These are phyloP conservation scores for Apodemus sylvaticus DNA, from an alignment of 2,113 vertebrate genomes.

Conservation along the genomic window DNA sequence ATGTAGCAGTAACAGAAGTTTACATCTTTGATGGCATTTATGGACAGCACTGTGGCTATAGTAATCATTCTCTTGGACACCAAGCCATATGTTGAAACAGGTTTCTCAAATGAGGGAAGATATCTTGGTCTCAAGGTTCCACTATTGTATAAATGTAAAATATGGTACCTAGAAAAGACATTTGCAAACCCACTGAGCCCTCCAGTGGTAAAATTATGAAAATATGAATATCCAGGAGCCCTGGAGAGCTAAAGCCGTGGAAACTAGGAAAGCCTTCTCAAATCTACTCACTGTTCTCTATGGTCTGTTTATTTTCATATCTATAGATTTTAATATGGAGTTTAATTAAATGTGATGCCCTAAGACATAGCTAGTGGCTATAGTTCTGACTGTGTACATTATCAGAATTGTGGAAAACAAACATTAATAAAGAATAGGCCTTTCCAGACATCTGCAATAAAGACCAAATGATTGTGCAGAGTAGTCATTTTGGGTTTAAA, in stretches of 20 bases:
- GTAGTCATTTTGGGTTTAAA: background rate
- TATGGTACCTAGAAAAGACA: constrained; percentile 24
- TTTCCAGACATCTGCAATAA: constrained; percentile 19
- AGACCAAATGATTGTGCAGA: background rate
- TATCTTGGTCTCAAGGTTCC: background rate
- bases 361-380: background rate
- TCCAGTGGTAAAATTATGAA: constrained; percentile 64
- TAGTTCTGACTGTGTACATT: background rate
- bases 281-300: constrained; percentile 6
- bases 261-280: background rate
- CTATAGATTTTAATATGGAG: constrained; percentile 13
- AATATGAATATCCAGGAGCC: background rate
- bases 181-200: constrained; percentile 48
- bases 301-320: constrained; percentile 35
- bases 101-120: background rate
- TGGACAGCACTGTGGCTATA: background rate
- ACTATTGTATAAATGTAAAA: background rate
- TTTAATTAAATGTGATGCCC: constrained; percentile 34
- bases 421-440: background rate
- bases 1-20: background rate
- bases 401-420: constrained; percentile 8
- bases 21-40: background rate
- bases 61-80: background rate
- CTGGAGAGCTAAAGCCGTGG: background rate
- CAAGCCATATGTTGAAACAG: background rate